Conservation (phyloP, 2,888 invertebrate species). For the Hanleya hanleyi region DNA sequence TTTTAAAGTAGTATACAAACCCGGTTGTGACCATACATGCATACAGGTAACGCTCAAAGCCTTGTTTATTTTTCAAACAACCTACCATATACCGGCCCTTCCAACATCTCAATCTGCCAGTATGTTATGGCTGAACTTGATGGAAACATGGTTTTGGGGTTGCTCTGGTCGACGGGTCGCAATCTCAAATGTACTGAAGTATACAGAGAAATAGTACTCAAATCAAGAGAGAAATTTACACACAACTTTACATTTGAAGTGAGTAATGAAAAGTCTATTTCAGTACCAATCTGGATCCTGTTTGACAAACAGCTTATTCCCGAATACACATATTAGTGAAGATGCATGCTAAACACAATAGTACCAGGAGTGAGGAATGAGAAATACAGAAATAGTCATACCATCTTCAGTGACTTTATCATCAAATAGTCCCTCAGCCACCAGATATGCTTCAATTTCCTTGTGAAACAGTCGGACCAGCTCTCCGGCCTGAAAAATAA, state of each 20-base stretch:
- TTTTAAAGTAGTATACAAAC: no score
- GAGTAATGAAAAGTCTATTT: no score
- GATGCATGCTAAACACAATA: no score
- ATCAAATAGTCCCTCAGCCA: constrained; percentile 69
- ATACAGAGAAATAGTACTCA: no score
- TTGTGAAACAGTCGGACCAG: constrained; percentile 69
- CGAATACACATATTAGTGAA: no score
- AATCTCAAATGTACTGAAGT: constrained; percentile 67
- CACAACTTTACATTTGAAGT: no score
- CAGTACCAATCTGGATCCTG: no score
- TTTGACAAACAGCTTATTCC: no score
- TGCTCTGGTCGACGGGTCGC: constrained; percentile 64
- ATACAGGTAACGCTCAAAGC: no score
- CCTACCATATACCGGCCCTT: constrained; percentile 54
- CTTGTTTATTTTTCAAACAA: no score
- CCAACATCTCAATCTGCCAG: constrained; percentile 70
- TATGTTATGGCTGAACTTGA: constrained; percentile 71
- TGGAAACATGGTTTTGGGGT: constrained; percentile 69
- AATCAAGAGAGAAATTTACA: no score
- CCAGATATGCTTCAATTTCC: constrained; percentile 71
- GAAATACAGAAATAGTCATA: constrained; percentile 29
- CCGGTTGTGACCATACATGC: no score
- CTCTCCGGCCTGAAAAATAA: constrained; percentile 63
- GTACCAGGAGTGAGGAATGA: not conserved
- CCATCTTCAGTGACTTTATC: constrained; percentile 67